Conservation (phyloP, 2,888 invertebrate species). For the Hemicrepidius hirtus region DNA sequence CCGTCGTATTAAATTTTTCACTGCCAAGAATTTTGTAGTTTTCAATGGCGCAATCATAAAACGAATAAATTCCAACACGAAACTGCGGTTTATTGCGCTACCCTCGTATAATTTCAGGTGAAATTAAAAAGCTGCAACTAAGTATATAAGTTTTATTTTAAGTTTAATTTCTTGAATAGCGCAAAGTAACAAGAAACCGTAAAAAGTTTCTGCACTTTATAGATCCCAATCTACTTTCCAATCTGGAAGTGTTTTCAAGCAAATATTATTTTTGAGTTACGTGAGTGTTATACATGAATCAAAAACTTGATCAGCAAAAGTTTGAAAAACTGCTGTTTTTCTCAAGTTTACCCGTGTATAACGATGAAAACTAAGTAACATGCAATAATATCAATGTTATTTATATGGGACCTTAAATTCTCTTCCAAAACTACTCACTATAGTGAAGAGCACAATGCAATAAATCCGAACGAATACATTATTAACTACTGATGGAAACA, state of each 20-base stretch:
- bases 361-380: conserved; percentile 60
- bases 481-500: conserved; percentile 42
- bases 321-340: conserved; percentile 62
- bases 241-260: conserved; percentile 6
- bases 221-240: conserved; percentile 19
- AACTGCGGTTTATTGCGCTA: conserved; percentile 18
- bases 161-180: not conserved
- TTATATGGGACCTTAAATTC: conserved; percentile 60
- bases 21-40: conserved; percentile 5
- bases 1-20: not conserved
- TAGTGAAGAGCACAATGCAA: conserved; percentile 34
- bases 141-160: conserved; percentile 1
- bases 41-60: conserved; percentile 24
- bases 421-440: conserved; percentile 55
- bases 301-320: conserved; percentile 61
- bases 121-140: conserved; percentile 20
- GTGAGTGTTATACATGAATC: conserved; percentile 61
- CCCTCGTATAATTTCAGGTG: not conserved
- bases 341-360: conserved; percentile 55
- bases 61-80: conserved; percentile 22
- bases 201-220: conserved; percentile 8
- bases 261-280: conserved; percentile 62
- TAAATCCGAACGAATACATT: conserved; percentile 39
- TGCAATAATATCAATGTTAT: conserved; percentile 62
- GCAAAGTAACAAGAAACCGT: not conserved